Evolutionary conservation across 2,113 vertebrate species (phyloP).

Genomic region (Ariopsis seemanni): DNA sequence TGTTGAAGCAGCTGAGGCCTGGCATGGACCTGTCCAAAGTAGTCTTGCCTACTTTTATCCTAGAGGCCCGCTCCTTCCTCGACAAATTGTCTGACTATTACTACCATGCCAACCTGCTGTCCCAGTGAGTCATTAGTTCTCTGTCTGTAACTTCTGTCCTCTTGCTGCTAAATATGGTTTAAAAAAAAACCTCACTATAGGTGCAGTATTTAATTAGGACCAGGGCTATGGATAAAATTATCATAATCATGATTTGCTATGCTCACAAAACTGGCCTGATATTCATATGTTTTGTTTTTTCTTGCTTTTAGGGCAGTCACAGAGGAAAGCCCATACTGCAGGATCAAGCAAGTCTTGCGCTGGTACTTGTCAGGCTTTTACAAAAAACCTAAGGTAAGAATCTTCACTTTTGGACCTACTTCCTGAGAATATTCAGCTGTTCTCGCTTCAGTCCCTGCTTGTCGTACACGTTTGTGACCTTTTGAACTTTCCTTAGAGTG

Average conservation of each 20-base stretch:
- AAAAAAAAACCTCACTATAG: too few relatives aligned
- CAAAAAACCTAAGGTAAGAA: constrained; percentile 91
- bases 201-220: not conserved
- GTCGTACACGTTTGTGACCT: not conserved
- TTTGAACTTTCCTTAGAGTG: not conserved
- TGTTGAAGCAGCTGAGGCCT: constrained; percentile 87
- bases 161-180: not conserved
- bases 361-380: constrained; percentile 97
- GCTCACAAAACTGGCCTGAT: not conserved
- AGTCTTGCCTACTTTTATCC: constrained; percentile 90
- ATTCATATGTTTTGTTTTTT: not conserved
- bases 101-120: constrained; percentile 90
- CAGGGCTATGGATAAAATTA: too few relatives aligned
- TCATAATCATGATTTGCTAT: not conserved
- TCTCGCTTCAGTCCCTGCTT: not conserved
- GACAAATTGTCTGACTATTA: constrained; percentile 94
- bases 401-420: not conserved
- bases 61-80: constrained; percentile 93
- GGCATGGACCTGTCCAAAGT: constrained; percentile 95
- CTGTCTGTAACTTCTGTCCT: not conserved
- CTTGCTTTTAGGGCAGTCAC: constrained; percentile 73
- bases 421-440: not conserved
- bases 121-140: constrained; percentile 75
- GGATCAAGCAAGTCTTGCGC: constrained; percentile 86
- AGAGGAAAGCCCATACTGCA: constrained; percentile 82